These are phyloP conservation scores for Meteorus cinctellus DNA, from an alignment of 2,888 invertebrate species.

Conservation along the genomic window DNA sequence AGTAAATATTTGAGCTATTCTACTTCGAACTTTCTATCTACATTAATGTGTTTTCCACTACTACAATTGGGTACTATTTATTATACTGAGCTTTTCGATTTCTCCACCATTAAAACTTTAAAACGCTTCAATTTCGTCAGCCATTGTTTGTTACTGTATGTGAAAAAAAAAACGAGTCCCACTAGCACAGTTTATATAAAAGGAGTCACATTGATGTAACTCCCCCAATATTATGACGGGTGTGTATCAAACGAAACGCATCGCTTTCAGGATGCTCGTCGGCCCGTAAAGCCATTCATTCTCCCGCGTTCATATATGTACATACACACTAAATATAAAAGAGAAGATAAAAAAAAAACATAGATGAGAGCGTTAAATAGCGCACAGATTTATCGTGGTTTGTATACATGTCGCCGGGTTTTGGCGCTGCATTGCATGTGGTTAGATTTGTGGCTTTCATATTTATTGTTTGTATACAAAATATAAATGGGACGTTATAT, in stretches of 20 bases:
- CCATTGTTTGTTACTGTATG: too few species aligned
- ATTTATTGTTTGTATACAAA: conserved; percentile 58
- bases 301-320: conserved; percentile 49
- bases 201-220: conserved; percentile 55
- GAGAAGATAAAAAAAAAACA: conserved; percentile 3
- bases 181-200: conserved; percentile 37
- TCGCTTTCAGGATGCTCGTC: conserved; percentile 68
- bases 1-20: too few species aligned
- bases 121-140: too few species aligned
- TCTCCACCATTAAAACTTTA: too few species aligned
- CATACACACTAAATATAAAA: conserved; percentile 27
- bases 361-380: conserved; percentile 41
- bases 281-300: conserved; percentile 72
- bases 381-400: conserved; percentile 68
- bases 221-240: conserved; percentile 73
- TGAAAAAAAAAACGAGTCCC: conserved; percentile 37
- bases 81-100: too few species aligned
- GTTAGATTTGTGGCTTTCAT: conserved; percentile 71
- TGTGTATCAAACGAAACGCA: conserved; percentile 65
- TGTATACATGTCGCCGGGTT: conserved; percentile 56
- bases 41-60: too few species aligned
- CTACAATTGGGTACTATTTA: too few species aligned
- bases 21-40: too few species aligned
- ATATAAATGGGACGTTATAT: conserved; percentile 12
- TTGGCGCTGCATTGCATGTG: conserved; percentile 58